Conservation (phyloP, 2,113 vertebrate genomes). For the Ctenomys sociabilis region DNA sequence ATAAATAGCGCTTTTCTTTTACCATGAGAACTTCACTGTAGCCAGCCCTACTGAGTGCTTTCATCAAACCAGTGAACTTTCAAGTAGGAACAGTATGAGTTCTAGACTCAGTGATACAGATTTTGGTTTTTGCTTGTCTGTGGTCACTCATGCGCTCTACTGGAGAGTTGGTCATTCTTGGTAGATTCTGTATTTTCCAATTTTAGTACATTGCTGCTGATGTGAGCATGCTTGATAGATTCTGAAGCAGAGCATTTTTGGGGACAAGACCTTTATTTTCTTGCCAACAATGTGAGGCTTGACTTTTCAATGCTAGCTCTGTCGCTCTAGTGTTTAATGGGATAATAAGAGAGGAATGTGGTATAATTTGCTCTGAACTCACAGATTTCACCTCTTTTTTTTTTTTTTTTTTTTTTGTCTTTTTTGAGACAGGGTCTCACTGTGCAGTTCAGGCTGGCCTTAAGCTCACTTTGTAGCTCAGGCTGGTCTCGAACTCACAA, state of each 20-base stretch:
- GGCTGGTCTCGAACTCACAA: no score
- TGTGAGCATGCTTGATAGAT: not conserved
- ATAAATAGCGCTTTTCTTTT: not conserved
- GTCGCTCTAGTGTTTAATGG: not conserved
- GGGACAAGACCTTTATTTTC: not conserved
- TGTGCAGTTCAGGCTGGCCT: no score
- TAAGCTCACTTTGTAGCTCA: no score
- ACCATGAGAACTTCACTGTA: not conserved
- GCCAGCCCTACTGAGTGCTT: not conserved
- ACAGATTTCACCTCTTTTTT: not conserved
- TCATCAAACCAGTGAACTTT: not conserved
- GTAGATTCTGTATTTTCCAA: not conserved
- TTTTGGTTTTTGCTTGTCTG: not conserved
- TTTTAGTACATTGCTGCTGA: not conserved
- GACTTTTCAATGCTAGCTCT: not conserved
- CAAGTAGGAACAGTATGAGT: no score
- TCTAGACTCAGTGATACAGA: not conserved
- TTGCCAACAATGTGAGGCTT: slow-evolving; percentile 23
- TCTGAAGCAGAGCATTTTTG: not conserved
- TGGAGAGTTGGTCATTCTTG: not conserved
- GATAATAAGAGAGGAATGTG: not conserved
- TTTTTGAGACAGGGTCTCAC: no score
- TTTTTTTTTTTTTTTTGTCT: no score
- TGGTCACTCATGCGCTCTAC: not conserved
- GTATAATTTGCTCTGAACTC: not conserved